Evolutionary conservation across 2,113 vertebrate species (phyloP).

Genomic region (Sarotherodon lohbergeri): DNA sequence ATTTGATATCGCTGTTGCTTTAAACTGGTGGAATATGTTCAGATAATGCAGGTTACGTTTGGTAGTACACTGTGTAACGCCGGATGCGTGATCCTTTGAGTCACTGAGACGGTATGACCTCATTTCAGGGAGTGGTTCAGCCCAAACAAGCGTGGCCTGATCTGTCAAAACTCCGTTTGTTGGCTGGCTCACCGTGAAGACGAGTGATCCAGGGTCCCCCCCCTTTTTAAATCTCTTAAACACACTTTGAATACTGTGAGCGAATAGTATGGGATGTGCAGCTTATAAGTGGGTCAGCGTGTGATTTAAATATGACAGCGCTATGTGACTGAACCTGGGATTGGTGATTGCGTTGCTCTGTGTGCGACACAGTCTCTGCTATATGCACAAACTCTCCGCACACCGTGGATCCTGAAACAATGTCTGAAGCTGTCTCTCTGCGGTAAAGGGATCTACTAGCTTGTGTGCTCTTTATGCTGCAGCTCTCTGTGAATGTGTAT

Average conservation of each 20-base stretch:
- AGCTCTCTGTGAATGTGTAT: slow-evolving; percentile 34
- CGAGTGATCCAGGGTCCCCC: background rate
- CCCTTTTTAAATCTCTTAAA: background rate
- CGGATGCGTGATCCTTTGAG: background rate
- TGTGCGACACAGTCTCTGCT: background rate
- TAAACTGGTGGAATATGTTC: background rate
- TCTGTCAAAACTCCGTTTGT: slow-evolving; percentile 4
- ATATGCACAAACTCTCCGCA: background rate
- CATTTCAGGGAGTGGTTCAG: slow-evolving; percentile 61
- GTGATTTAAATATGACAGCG: slow-evolving; percentile 50
- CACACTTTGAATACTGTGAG: background rate
- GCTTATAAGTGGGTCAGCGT: slow-evolving; percentile 55
- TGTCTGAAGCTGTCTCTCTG: slow-evolving; percentile 26
- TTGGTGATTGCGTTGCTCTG: background rate
- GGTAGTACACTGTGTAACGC: background rate
- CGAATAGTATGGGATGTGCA: background rate
- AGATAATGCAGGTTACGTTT: background rate
- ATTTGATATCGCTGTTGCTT: background rate
- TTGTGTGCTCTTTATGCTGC: slow-evolving; percentile 31
- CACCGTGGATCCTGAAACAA: slow-evolving; percentile 22
- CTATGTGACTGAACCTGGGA: background rate
- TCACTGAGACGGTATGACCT: slow-evolving; percentile 51
- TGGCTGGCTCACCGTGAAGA: background rate
- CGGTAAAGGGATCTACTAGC: slow-evolving; percentile 32
- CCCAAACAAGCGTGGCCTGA: slow-evolving; percentile 17